Evolutionary conservation across 2,797 vertebrate species (phyloP).

Genomic region (Gephyroberyx darwinii): DNA sequence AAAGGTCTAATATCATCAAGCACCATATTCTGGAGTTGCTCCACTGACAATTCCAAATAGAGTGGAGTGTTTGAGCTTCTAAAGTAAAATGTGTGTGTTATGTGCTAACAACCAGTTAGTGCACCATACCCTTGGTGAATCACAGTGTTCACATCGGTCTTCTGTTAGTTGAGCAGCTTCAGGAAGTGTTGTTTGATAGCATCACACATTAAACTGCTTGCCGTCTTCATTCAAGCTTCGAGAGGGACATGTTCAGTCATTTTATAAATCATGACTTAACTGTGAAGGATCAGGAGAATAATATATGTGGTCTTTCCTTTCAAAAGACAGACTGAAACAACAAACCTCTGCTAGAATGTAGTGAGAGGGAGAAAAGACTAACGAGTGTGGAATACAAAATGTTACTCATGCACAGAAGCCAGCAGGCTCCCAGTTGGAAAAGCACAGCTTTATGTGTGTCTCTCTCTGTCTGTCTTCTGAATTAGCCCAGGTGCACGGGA

Average conservation of each 20-base stretch:
- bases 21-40: no score
- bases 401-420: neutral
- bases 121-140: neutral
- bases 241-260: no score
- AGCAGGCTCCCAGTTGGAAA: slow-evolving; percentile 26
- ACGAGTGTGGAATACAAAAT: slow-evolving; percentile 13
- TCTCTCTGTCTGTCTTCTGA: slow-evolving; percentile 33
- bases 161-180: neutral
- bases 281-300: no score
- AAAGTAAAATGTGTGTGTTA: neutral
- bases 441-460: slow-evolving; percentile 16
- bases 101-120: no score
- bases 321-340: neutral
- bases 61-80: neutral
- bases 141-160: neutral
- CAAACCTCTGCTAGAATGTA: no score
- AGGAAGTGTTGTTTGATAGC: neutral
- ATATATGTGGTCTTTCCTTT: neutral
- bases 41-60: no score
- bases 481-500: slow-evolving; percentile 57
- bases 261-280: no score
- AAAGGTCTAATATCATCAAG: no score
- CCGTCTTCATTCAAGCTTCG: no score
- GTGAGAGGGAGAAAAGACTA: neutral
- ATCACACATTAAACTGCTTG: neutral